Conservation (phyloP, 2,113 vertebrate species). For the Eleginops maclovinus region DNA sequence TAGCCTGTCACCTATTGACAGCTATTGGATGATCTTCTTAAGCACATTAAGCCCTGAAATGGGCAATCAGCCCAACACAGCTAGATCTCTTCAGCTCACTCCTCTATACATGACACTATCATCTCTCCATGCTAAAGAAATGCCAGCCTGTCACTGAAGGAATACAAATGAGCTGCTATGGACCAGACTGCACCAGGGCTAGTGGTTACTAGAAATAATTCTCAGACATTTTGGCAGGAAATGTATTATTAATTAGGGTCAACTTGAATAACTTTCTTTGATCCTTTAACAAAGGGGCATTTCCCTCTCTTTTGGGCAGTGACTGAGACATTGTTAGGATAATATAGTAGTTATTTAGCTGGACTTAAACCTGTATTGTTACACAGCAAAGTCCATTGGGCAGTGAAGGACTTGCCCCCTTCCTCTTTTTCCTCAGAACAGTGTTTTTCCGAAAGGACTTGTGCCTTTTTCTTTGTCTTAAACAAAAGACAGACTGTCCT, state of each 20-base stretch:
- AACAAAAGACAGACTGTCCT: slow-evolving; percentile 40
- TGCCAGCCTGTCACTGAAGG: slow-evolving; percentile 19
- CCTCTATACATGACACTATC: slow-evolving; percentile 31
- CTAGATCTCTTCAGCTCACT: slow-evolving; percentile 26
- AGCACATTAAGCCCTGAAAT: slow-evolving; percentile 47
- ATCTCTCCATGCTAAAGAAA: slow-evolving; percentile 19
- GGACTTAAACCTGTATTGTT: slow-evolving; percentile 8
- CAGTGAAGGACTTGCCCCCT: neutral
- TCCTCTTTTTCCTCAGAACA: neutral
- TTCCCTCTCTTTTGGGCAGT: neutral
- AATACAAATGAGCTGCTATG: slow-evolving; percentile 29
- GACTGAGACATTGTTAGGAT: neutral
- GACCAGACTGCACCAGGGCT: slow-evolving; percentile 1
- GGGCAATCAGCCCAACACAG: slow-evolving; percentile 46
- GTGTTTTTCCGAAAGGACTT: slow-evolving; percentile 40
- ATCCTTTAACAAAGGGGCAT: neutral
- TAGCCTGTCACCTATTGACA: slow-evolving; percentile 51
- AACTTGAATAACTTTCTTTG: neutral
- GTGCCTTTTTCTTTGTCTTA: slow-evolving; percentile 42
- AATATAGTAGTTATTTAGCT: neutral
- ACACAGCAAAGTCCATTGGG: slow-evolving; percentile 1
- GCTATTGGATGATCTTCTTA: slow-evolving; percentile 31
- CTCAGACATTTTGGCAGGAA: neutral
- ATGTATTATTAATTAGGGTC: neutral
- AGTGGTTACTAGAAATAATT: neutral